Percentiles rank a stretch among this genome's conserved stretches.
Conservation (phyloP, 2,888 invertebrate genomes). For the Clistopyga incitator region DNA sequence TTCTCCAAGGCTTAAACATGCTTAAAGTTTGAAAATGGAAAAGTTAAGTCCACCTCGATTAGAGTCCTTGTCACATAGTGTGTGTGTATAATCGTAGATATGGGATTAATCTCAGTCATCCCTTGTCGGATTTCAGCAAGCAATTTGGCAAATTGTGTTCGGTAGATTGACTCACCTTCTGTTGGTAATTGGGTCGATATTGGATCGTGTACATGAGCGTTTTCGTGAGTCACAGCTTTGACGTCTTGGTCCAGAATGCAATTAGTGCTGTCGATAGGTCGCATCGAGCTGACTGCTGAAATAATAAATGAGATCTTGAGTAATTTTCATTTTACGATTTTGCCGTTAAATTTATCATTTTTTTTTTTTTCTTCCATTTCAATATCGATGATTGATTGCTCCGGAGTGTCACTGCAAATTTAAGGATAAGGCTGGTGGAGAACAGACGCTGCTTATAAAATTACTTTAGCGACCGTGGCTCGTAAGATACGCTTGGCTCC, state of each 20-base stretch:
- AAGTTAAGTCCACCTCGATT: neutral
- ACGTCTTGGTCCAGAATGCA: slow-evolving; percentile 96
- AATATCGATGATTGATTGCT: slow-evolving; percentile 11
- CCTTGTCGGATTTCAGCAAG: slow-evolving; percentile 8
- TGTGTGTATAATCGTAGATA: neutral
- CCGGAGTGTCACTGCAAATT: neutral
- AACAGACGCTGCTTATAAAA: slow-evolving; percentile 12
- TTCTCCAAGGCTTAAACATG: neutral
- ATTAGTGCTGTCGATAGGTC: slow-evolving; percentile 94
- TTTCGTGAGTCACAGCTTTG: slow-evolving; percentile 94
- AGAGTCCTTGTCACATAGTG: neutral
- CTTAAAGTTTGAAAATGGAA: neutral
- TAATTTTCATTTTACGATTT: slow-evolving; percentile 31
- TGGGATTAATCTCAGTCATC: slow-evolving; percentile 9
- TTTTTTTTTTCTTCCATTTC: slow-evolving; percentile 20
- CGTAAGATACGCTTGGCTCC: slow-evolving; percentile 9
- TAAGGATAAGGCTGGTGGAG: neutral
- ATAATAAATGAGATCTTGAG: slow-evolving; percentile 32
- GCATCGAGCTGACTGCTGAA: slow-evolving; percentile 96
- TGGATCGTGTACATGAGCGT: slow-evolving; percentile 91
- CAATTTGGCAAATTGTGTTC: slow-evolving; percentile 15
- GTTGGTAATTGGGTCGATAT: slow-evolving; percentile 89
- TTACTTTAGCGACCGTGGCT: neutral
- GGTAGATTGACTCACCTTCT: slow-evolving; percentile 86
- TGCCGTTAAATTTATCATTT: neutral